phyloP scores from a whole-genome alignment of 2,797 vertebrate genomes.

The Enteromius viviparus region DNA sequence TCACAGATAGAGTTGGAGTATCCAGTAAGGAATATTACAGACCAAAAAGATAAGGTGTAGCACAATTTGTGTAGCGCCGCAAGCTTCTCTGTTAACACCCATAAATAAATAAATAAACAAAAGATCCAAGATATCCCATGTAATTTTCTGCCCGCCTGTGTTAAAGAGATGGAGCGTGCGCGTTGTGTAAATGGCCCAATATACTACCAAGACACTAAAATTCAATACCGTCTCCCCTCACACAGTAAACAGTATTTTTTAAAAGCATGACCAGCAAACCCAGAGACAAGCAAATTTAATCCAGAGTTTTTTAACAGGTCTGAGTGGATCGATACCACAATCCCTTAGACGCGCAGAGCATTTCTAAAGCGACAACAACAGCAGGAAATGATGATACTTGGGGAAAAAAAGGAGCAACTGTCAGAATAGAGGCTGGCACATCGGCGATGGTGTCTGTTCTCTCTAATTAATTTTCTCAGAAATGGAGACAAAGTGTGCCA shows the following conservation, averaged over 20 bases:
- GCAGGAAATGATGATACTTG: constrained; percentile 61
- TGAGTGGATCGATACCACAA: constrained; percentile 65
- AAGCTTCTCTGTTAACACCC: constrained; percentile 37
- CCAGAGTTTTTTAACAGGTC: constrained; percentile 62
- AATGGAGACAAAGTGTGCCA: constrained; percentile 64
- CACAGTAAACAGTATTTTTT: constrained; percentile 61
- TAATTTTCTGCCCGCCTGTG: constrained; percentile 47
- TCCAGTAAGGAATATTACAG: constrained; percentile 51
- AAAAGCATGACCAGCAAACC: constrained; percentile 56
- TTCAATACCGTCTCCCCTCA: constrained; percentile 57
- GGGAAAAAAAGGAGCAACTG: constrained; percentile 48
- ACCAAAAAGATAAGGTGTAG: constrained; percentile 46
- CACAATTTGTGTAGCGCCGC: constrained; percentile 20
- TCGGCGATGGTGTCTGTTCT: constrained; percentile 58
- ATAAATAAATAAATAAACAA: constrained; percentile 52
- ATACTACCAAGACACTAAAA: constrained; percentile 55
- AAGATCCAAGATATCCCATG: constrained; percentile 52
- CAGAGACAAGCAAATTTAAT: constrained; percentile 63
- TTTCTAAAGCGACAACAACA: constrained; percentile 66
- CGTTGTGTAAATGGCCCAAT: constrained; percentile 48
- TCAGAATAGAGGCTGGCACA: constrained; percentile 58
- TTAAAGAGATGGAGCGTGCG: constrained; percentile 44
- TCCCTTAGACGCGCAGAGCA: constrained; percentile 58
- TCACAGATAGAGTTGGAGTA: constrained; percentile 45
- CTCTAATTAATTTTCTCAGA: constrained; percentile 66